Base-by-base conservation (phyloP, 2,888 invertebrate species). In the Hedychridium roseum region DNA sequence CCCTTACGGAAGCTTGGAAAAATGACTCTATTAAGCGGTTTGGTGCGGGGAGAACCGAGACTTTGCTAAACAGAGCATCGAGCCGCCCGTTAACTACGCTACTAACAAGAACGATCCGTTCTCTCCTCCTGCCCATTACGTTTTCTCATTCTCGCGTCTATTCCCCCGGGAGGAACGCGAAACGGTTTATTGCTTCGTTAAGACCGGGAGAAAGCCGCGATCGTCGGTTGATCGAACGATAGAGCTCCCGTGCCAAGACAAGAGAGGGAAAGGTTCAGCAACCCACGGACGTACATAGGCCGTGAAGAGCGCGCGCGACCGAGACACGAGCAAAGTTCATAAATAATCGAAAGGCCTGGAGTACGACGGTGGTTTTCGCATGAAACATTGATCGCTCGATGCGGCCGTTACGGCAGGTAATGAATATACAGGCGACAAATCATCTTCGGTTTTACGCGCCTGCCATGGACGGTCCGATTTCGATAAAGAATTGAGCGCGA, bases 301-400 rank as follows among this genome's bases (percentile, higher is more conserved):
- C 41, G 59, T 61, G 58, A 57, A 56, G 64, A 59, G 53, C 46
- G 45, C 54, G 50, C 52, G 58, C 60, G 55, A 52, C 58, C 69
- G 73, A 75, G 74, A 71, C 71, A 66, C 63, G 69, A 68, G 57
- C 56, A n/a, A n/a, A 72, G 69, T 73, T 78, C 74, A 78, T 78
- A 78, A 78, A 78, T 78, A 78, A 78, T 78, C 78, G 74, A 78
- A 72, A 70, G 73, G n/a, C 64, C 52, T 62, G 66, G 69, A 64
- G 70, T 66, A 66, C 68, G 68, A 59, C 69, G 70, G 70, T 66
- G 71, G 71, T 75, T 76, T 76, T 74, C 71, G 65, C 76, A 71
- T 78, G 71, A 76, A 78, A 78, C 71, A 78, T 78, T 76, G 76
- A 78, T 77, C 73, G 71, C 41, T 47, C 66, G 50, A 68, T 57